Base-by-base conservation (phyloP, 2,797 vertebrate species). In the Scleropages formosus region DNA sequence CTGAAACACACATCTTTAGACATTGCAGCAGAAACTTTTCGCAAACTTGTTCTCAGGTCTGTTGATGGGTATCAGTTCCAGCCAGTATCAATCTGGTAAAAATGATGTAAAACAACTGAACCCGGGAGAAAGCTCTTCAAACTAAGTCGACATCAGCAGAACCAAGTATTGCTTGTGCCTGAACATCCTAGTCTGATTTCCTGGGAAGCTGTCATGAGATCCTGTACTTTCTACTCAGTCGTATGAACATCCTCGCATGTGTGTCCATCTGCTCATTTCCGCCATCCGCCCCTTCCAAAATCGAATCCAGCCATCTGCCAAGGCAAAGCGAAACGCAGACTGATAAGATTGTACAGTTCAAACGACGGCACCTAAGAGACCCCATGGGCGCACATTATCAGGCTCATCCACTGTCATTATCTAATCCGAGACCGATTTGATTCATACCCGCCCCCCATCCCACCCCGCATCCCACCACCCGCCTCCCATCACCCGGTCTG, bases 391-490 rank as follows among this genome's bases (percentile, higher is more conserved):
- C 66, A 79, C 75, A 76, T 72, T 74, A 69, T 81, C 46, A 67
- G 77, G 71, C 73, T 77, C 77, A 84, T 82, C 78, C 69, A 39
- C 76, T 74, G 84, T 84, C 83, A 86, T 88, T 87, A 88, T 84
- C 86, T 78, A 82, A 83, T 84, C 88, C 78, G 82, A 83, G 81
- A 80, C 88, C 83, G 68, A 79, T 87, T 86, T 84, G 79, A 87
- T 77, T 82, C 69, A 85, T 87, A 85, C 83, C 80, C 72, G 79
- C 77, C 76, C 56, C 13, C 78, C 83, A 83, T 84, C 84, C 78
- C 80, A 63, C 18, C 46, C 67, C 73, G 2, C 39, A 65, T 20
- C 9, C 12, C 72, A 59, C 58, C 22, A 70, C 46, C 58, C 73
- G 78, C 77, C 76, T 53, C 11, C 83, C 82, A 83, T 84, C 65